phyloP scores from a whole-genome alignment of 1,140 invertebrate genomes.

The Gonioctena quinquepunctata region DNA sequence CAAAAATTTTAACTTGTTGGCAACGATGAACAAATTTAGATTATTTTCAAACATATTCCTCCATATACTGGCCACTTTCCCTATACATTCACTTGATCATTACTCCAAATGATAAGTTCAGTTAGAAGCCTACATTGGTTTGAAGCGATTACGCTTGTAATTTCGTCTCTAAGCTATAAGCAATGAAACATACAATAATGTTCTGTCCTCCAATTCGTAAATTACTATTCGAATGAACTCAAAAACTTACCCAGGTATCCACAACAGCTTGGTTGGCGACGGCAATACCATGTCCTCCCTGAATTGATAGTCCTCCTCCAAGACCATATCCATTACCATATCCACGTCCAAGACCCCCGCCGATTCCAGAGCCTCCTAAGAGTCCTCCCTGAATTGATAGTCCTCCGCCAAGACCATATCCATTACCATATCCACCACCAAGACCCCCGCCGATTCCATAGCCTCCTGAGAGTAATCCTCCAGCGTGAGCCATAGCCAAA shows the following conservation, averaged over 20 bases:
- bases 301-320: neutral
- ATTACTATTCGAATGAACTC: too few species aligned
- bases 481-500: conserved; percentile 1
- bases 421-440: neutral
- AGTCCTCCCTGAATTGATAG: neutral
- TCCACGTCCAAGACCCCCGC: neutral
- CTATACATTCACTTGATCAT: too few species aligned
- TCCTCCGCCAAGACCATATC: neutral
- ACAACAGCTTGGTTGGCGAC: neutral
- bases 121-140: too few species aligned
- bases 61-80: too few species aligned
- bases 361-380: neutral
- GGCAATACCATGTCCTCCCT: neutral
- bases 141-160: too few species aligned
- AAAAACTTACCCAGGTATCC: neutral
- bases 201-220: too few species aligned
- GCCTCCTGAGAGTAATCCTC: conserved; percentile 1
- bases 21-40: too few species aligned
- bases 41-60: too few species aligned
- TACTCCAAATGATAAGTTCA: too few species aligned
- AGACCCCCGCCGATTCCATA: neutral
- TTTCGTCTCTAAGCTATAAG: too few species aligned
- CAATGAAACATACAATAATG: too few species aligned
- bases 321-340: neutral
- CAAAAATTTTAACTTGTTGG: too few species aligned